Conservation (phyloP, 2,888 invertebrate genomes). For the Synanthedon formicaeformis region DNA sequence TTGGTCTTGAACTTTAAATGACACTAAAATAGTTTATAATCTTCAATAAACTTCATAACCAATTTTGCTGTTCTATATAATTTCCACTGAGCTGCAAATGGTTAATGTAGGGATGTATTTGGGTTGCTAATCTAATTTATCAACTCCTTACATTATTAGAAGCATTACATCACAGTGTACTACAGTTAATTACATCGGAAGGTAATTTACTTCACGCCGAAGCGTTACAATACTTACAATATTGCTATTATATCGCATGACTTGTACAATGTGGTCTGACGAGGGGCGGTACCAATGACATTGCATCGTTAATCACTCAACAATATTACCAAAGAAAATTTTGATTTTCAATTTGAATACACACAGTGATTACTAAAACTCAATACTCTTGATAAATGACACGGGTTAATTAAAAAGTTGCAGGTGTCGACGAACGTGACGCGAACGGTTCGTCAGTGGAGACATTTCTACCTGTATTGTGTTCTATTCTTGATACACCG, state of each 20-base stretch:
- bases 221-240: conserved; percentile 56
- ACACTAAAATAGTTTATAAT: too few relatives aligned
- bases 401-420: conserved; percentile 37
- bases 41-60: too few relatives aligned
- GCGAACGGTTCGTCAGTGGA: conserved; percentile 17
- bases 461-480: conserved; percentile 27
- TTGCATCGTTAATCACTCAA: conserved; percentile 59
- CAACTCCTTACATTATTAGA: too few relatives aligned
- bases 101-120: too few relatives aligned
- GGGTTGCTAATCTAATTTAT: too few relatives aligned
- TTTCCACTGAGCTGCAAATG: too few relatives aligned
- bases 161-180: conserved; percentile 8
- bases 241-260: conserved; percentile 63
- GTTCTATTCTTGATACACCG: conserved; percentile 29
- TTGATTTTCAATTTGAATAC: conserved; percentile 61
- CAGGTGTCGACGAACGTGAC: conserved; percentile 12
- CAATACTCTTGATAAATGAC: conserved; percentile 51
- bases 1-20: too few relatives aligned
- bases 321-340: conserved; percentile 50
- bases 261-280: conserved; percentile 50
- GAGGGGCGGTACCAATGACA: conserved; percentile 51
- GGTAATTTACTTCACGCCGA: conserved; percentile 55
- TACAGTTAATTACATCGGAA: conserved; percentile 46
- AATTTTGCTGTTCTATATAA: too few relatives aligned
- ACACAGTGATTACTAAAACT: conserved; percentile 44